These are phyloP conservation scores for Cotesia glomerata DNA, from an alignment of 1,140 invertebrate genomes.

Conservation along the genomic window DNA sequence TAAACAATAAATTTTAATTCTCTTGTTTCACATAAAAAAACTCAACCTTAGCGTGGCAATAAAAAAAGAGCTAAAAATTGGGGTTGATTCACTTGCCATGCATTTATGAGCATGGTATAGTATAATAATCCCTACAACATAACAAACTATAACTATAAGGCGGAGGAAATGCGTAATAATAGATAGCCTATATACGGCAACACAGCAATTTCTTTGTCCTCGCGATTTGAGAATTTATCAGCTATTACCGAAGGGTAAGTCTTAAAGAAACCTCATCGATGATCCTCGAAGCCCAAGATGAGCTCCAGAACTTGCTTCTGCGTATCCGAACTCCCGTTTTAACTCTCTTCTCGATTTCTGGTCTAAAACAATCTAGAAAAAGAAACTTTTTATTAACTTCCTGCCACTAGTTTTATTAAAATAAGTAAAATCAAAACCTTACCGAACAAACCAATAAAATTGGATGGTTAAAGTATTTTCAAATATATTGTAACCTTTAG, in stretches of 20 bases:
- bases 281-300: constrained; percentile 32
- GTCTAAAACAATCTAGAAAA: too few species aligned
- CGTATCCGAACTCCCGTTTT: constrained; percentile 38
- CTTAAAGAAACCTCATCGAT: neutral
- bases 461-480: too few species aligned
- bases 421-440: too few species aligned
- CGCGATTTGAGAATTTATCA: constrained; percentile 58
- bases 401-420: neutral
- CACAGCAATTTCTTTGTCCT: constrained; percentile 52
- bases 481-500: too few species aligned
- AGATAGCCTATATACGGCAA: constrained; percentile 45
- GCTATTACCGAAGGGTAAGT: constrained; percentile 46
- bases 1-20: too few species aligned
- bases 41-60: neutral
- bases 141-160: constrained; percentile 42
- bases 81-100: neutral
- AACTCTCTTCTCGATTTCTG: constrained; percentile 15
- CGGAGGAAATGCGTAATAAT: constrained; percentile 50
- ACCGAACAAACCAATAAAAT: too few species aligned
- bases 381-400: too few species aligned
- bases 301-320: too few species aligned
- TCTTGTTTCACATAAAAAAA: too few species aligned
- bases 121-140: constrained; percentile 31
- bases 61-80: neutral
- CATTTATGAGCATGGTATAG: neutral